Evolutionary conservation across 2,888 invertebrate species (phyloP).

Genomic region (Acrobasis repandana): DNA sequence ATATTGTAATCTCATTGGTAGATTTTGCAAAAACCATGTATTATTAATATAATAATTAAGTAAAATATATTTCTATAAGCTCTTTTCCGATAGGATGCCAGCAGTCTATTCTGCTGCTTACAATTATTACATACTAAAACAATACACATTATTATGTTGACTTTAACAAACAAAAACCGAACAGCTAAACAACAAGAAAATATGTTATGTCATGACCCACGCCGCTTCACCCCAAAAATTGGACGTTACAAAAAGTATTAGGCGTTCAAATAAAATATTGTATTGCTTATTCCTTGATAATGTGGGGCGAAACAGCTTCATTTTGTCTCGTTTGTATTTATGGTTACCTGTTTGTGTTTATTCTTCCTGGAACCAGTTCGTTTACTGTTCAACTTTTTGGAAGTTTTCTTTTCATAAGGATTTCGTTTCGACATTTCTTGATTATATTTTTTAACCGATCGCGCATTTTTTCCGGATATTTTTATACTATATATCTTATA

Average conservation of each 20-base stretch:
- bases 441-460: neutral
- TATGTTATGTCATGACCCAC: neutral
- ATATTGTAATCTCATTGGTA: too few relatives aligned
- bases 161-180: neutral
- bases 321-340: slow-evolving; percentile 1
- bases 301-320: neutral
- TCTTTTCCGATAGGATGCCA: too few relatives aligned
- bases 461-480: neutral
- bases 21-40: too few relatives aligned
- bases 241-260: neutral
- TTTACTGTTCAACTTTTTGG: neutral
- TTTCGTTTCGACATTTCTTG: neutral
- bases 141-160: neutral
- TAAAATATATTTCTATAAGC: too few relatives aligned
- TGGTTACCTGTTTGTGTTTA: neutral
- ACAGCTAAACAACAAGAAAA: neutral
- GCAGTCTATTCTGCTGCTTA: too few relatives aligned
- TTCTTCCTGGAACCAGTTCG: neutral
- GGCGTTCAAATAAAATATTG: slow-evolving; percentile 4
- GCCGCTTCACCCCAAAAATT: neutral
- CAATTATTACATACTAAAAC: neutral
- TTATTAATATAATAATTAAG: too few relatives aligned
- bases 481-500: neutral
- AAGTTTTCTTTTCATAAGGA: neutral
- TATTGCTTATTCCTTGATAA: slow-evolving; percentile 1